Conservation (phyloP, 2,888 invertebrate species). For the Andrena haemorrhoa region DNA sequence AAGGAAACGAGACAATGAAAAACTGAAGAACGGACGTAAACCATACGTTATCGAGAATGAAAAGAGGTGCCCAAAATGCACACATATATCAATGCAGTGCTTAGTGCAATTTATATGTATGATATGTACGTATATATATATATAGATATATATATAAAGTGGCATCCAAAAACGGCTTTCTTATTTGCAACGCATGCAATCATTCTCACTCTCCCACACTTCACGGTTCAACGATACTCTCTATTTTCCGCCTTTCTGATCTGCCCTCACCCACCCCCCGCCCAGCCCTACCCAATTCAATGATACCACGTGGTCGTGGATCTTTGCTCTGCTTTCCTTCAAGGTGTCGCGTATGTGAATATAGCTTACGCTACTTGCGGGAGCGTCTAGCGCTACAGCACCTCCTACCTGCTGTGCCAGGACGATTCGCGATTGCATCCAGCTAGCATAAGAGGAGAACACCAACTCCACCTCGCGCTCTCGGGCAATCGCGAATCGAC, state of each 20-base stretch:
- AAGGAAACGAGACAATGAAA: slow-evolving; percentile 75
- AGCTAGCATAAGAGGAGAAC: not conserved
- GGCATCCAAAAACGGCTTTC: slow-evolving; percentile 84
- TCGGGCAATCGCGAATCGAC: slow-evolving; percentile 60
- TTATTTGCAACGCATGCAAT: slow-evolving; percentile 84
- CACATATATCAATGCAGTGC: slow-evolving; percentile 85
- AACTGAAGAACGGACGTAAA: slow-evolving; percentile 77
- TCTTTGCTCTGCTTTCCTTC: not conserved
- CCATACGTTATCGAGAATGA: slow-evolving; percentile 83
- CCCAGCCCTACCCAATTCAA: slow-evolving; percentile 8
- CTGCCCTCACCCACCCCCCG: not conserved
- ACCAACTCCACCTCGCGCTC: not conserved
- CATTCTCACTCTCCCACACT: slow-evolving; percentile 85
- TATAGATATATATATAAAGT: slow-evolving; percentile 81
- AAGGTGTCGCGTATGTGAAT: slow-evolving; percentile 65
- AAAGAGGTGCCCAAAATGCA: slow-evolving; percentile 85
- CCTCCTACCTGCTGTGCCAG: slow-evolving; percentile 82
- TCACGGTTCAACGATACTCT: slow-evolving; percentile 68
- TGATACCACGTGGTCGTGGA: slow-evolving; percentile 22
- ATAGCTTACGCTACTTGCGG: slow-evolving; percentile 83
- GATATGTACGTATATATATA: slow-evolving; percentile 82
- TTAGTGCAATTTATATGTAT: slow-evolving; percentile 85
- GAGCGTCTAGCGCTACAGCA: slow-evolving; percentile 82
- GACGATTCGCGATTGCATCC: slow-evolving; percentile 61
- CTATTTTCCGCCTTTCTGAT: slow-evolving; percentile 54